These are phyloP conservation scores for Pinna nobilis DNA, from an alignment of 1,140 invertebrate species.

Conservation along the genomic window DNA sequence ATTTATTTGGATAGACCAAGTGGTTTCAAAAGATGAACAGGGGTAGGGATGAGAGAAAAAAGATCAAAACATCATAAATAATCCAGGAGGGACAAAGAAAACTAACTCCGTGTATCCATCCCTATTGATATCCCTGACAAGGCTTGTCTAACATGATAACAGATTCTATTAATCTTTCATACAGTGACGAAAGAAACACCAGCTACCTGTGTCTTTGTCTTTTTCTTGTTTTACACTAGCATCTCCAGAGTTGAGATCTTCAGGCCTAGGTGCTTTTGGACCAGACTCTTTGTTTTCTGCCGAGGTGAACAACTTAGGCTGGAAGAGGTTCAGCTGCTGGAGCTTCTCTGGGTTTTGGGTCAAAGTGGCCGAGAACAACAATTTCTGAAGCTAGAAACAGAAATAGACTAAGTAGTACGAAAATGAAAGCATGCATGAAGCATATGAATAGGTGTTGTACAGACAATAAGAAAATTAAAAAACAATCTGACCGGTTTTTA, in stretches of 20 bases:
- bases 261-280: neutral
- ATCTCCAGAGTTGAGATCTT: neutral
- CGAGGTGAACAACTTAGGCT: conserved; percentile 93
- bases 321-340: conserved; percentile 89
- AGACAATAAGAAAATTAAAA: neutral
- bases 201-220: no score
- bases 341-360: conserved; percentile 97
- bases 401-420: conserved; percentile 1
- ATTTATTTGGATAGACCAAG: no score
- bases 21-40: no score
- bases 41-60: no score
- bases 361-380: conserved; percentile 96
- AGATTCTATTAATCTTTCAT: no score
- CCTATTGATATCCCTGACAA: no score
- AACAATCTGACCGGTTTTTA: no score
- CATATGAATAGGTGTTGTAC: neutral
- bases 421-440: conserved; percentile 6
- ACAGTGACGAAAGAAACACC: no score
- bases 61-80: no score
- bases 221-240: neutral
- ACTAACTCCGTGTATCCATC: no score
- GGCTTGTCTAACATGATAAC: no score
- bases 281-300: conserved; percentile 69
- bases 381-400: conserved; percentile 86
- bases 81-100: no score